phyloP scores from a whole-genome alignment of 2,797 vertebrate species.

The Pantherophis alleghaniensis region DNA sequence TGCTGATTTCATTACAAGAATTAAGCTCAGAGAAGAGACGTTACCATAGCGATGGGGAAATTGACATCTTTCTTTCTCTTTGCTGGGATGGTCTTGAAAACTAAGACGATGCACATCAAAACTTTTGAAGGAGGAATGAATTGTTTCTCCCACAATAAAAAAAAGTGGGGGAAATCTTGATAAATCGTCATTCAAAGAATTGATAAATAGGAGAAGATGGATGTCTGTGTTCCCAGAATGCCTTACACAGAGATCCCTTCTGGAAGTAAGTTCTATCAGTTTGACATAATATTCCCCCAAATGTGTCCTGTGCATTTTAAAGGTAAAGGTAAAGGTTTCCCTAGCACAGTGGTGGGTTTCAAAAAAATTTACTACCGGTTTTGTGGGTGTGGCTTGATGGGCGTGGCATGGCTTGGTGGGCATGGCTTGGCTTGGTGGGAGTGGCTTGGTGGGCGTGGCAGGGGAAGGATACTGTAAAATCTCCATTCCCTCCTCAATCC shows the following conservation, averaged over 20 bases:
- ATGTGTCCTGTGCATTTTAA: no score
- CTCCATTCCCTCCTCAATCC: no score
- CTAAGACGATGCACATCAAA: background rate
- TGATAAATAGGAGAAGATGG: background rate
- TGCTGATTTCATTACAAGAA: background rate
- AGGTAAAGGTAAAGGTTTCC: no score
- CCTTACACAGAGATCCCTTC: background rate
- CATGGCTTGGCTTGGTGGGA: no score
- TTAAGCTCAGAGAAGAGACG: background rate
- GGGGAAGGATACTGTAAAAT: no score
- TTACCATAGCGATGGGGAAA: background rate
- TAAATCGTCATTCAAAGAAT: background rate
- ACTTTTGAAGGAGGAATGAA: background rate
- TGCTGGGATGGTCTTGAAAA: background rate
- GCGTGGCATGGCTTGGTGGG: no score
- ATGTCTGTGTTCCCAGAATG: background rate
- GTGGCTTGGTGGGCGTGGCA: no score
- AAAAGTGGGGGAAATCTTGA: background rate
- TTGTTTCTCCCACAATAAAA: background rate
- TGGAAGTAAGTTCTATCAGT: background rate
- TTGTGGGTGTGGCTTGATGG: no score
- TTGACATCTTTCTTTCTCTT: background rate
- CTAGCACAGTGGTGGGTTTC: no score
- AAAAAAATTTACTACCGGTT: no score
- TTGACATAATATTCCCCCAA: background rate